Evolutionary conservation across 1,140 invertebrate species (phyloP).

Genomic region (Ladona fulva): DNA sequence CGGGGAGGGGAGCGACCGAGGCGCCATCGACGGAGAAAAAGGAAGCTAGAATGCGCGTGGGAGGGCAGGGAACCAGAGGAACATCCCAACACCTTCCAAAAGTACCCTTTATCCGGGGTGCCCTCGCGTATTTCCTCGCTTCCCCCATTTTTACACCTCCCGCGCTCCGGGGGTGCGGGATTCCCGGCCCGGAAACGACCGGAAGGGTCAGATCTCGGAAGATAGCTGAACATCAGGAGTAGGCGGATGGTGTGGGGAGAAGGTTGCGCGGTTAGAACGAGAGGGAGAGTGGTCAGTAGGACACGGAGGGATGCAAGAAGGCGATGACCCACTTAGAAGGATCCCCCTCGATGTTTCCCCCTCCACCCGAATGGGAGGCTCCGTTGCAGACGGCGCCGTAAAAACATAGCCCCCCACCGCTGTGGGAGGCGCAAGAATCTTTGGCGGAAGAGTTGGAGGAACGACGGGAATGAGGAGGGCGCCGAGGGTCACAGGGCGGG

Average conservation of each 20-base stretch:
- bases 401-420: no score
- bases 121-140: no score
- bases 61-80: neutral
- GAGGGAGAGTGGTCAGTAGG: neutral
- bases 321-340: neutral
- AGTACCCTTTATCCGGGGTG: no score
- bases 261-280: neutral
- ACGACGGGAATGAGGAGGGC: no score
- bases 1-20: neutral
- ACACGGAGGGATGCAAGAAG: neutral
- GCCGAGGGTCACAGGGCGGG: no score
- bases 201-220: neutral
- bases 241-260: neutral
- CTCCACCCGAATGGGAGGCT: neutral
- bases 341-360: neutral
- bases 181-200: neutral
- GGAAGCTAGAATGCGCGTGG: neutral
- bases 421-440: no score
- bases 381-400: no score
- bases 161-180: neutral
- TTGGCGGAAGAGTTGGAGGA: no score
- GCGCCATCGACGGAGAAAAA: neutral
- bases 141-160: neutral
- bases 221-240: neutral
- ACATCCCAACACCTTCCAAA: no score